These are phyloP conservation scores for Carcinoscorpius rotundicauda DNA, from an alignment of 1,140 invertebrate genomes.

Conservation along the genomic window DNA sequence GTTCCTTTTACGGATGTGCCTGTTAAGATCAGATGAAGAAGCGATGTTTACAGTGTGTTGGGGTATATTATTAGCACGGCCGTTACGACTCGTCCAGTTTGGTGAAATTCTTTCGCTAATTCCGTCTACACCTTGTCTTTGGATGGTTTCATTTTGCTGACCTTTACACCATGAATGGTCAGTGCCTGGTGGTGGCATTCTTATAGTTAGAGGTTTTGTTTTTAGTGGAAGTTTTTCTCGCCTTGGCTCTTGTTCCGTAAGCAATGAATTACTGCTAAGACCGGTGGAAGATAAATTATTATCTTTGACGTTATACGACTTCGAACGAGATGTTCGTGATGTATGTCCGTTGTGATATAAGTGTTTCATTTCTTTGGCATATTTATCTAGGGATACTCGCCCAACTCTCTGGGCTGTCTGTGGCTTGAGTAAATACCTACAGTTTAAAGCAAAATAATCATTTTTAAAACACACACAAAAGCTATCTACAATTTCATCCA, in stretches of 20 bases:
- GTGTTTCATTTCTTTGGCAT: neutral
- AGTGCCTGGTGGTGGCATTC: slow-evolving; percentile 8
- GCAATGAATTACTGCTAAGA: no score
- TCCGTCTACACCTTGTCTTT: neutral
- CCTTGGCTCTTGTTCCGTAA: slow-evolving; percentile 6
- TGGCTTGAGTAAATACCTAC: no score
- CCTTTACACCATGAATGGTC: neutral
- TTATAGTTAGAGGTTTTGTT: slow-evolving; percentile 19
- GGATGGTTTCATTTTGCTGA: neutral
- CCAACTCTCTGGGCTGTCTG: no score
- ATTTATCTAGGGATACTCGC: neutral
- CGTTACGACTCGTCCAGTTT: neutral
- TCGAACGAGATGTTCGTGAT: no score
- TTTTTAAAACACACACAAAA: no score
- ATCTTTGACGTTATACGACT: no score
- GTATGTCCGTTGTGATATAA: neutral
- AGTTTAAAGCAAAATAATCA: no score
- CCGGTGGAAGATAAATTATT: no score
- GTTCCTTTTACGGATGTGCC: neutral
- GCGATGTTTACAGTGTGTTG: neutral
- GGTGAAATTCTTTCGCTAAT: neutral
- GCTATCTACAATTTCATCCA: no score
- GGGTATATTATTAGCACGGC: neutral
- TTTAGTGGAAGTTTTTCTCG: slow-evolving; percentile 14
- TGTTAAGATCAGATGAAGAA: neutral